Evolutionary conservation across 1,140 invertebrate genomes (phyloP), one percentile per base, ranked within the genome.

Genomic region (Drosophila ohnishii): DNA sequence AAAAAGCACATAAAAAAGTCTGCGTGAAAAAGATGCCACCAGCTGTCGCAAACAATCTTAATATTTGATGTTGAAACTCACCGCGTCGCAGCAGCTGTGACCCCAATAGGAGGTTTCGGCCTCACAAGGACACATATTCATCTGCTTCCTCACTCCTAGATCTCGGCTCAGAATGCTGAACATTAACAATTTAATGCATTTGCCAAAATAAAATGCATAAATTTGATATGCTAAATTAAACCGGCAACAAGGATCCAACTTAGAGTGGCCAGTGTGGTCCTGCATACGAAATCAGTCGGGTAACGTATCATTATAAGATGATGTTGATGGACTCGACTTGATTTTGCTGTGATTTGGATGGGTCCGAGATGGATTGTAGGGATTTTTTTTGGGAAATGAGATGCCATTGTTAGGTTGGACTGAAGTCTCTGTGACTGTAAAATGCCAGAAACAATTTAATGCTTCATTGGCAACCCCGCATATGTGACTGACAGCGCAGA

Each of bases 371-470:
- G 53, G 37, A 16, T 50, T 19, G 30, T 51, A 32, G 55, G 25
- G 32, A 44, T 30, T 72, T 35, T 44, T 51, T 28, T 28, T 8
- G 44, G 16, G n/a, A 28, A 19, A 60, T 63, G 61, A 50, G 55
- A 30, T 56, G 39, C 70, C 47, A 55, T 56, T 58, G 39, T 58
- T 28, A 22, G 14, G 11, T 34, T 39, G 25, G 57, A 28, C 51
- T 13, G 25, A 50, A 50, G 11, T 51, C 14, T 59, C 63, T 76
- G 40, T 19, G 66, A 75, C 81, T 85, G 80, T 72, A 84, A 78
- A 84, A 84, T 74, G 80, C 77, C 77, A 72, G 64, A 88, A 84
- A 88, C 84, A 88, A 88, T 88, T 88, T 88, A 88, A 88, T 88
- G 84, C 84, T 88, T 88, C 80, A 88, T 84, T 88, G 84, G 75